Evolutionary conservation across 2,888 invertebrate genomes (phyloP), one percentile per base, ranked within the genome.

Genomic region (Mellilla xanthometata): DNA sequence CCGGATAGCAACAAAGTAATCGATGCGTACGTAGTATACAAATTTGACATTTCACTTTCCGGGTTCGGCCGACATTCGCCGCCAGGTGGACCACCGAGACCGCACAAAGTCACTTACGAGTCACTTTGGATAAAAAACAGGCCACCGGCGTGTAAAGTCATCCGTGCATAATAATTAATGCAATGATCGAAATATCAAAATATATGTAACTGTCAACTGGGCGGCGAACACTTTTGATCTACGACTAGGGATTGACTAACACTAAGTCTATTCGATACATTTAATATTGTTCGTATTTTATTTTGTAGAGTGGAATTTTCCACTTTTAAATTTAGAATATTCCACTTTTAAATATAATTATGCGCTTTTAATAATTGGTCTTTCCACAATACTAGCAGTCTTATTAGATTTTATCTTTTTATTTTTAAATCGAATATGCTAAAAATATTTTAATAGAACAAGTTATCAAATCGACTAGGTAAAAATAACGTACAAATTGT

Each of bases 121-220:
- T 84, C 73, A 85, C 83, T 76, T 85, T 84, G 82, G 68, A 52
- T 56, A 75, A 77, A 75, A 80, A 80, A 73, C 72, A 70, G 78
- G 73, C 81, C 84, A 81, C 84, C 80, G 68, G 71, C 71, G 69
- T 71, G 76, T 77, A 83, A 86, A 77, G n/a, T 76, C 81, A 81
- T 81, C 80, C 80, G 64, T 81, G 86, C 73, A 85, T 83, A 81
- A 52, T 55, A 82, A 19, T 80, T 83, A 80, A 78, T 72, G 76
- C 81, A 78, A 83, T 84, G 76, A 76, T 76, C 72, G 65, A 77
- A 76, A 72, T 84, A 85, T 83, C 80, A 81, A 80, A 83, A 84
- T 85, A 83, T 81, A 76, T 83, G 85, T 87, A 83, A 81, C 77
- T 83, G 85, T 87, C 85, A 82, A 79, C 73, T 62, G 65, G 67